A percentile compares a stretch with the other conserved stretches of the same genome.
These are phyloP conservation scores for Drosophila yakuba DNA, from an alignment of 1,140 invertebrate species.

Conservation along the genomic window DNA sequence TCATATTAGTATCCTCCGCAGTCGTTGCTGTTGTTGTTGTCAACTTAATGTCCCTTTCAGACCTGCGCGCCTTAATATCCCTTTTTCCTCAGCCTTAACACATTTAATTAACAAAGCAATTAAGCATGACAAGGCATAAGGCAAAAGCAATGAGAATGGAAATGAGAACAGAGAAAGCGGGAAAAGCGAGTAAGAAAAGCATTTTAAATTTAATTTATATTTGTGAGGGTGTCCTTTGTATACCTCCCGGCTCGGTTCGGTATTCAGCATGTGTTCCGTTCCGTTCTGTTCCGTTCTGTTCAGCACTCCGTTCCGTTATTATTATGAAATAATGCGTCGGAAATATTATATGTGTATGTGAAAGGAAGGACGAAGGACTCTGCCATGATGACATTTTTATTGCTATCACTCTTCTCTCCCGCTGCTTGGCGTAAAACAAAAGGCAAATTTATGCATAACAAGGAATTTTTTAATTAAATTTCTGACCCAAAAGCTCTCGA, in stretches of 20 bases:
- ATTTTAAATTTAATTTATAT: constrained; percentile 79
- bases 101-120: constrained; percentile 83
- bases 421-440: constrained; percentile 54
- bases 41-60: constrained; percentile 78
- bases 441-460: constrained; percentile 79
- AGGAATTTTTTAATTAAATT: constrained; percentile 82
- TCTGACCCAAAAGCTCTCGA: constrained; percentile 65
- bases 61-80: constrained; percentile 63
- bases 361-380: constrained; percentile 47
- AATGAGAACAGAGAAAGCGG: constrained; percentile 28
- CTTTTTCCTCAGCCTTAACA: constrained; percentile 71
- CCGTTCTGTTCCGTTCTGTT: not conserved
- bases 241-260: too few species aligned
- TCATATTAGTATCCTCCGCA: constrained; percentile 66
- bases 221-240: constrained; percentile 14
- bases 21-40: constrained; percentile 64
- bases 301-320: constrained; percentile 42
- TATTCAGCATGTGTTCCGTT: too few species aligned
- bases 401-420: constrained; percentile 35
- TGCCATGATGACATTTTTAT: constrained; percentile 77
- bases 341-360: constrained; percentile 44
- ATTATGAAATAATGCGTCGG: constrained; percentile 56
- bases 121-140: constrained; percentile 79
- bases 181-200: constrained; percentile 49
- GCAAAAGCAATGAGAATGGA: constrained; percentile 58